Evolutionary conservation across 2,888 invertebrate genomes (phyloP).

Genomic region (Aleiodes alternator): DNA sequence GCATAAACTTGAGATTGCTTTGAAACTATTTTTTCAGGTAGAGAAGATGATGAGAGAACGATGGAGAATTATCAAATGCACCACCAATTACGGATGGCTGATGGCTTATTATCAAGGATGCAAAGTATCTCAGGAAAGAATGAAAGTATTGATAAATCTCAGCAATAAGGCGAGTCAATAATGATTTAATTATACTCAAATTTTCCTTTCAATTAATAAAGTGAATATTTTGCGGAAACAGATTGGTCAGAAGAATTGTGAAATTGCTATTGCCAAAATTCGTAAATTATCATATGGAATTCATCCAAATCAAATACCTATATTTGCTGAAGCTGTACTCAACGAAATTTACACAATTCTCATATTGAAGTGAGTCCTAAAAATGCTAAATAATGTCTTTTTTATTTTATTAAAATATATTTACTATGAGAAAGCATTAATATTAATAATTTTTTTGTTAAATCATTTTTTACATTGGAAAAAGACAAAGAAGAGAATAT

Average conservation of each 20-base stretch:
- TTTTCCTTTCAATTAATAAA: not conserved
- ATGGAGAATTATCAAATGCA: constrained; percentile 54
- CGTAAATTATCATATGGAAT: constrained; percentile 46
- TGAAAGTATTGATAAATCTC: constrained; percentile 49
- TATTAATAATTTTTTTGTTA: not conserved
- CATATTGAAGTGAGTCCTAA: constrained; percentile 51
- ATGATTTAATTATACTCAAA: not conserved
- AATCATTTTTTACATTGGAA: constrained; percentile 6
- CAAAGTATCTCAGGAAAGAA: constrained; percentile 49
- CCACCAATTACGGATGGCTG: constrained; percentile 58
- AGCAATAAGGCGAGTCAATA: constrained; percentile 50
- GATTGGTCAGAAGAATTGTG: constrained; percentile 56
- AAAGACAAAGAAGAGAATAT: constrained; percentile 50
- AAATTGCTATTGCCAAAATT: constrained; percentile 49
- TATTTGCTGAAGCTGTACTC: constrained; percentile 52
- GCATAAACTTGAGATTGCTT: too few species aligned
- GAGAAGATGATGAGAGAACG: constrained; percentile 55
- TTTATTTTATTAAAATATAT: not conserved
- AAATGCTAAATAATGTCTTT: not conserved
- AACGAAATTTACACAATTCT: constrained; percentile 54
- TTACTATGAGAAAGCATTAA: not conserved
- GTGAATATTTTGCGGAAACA: constrained; percentile 23
- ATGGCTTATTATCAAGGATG: constrained; percentile 46
- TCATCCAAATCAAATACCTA: constrained; percentile 55
- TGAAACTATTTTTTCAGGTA: constrained; percentile 43